Evolutionary conservation across 2,113 vertebrate species (phyloP).

Genomic region (Gallinago paraguaiae): DNA sequence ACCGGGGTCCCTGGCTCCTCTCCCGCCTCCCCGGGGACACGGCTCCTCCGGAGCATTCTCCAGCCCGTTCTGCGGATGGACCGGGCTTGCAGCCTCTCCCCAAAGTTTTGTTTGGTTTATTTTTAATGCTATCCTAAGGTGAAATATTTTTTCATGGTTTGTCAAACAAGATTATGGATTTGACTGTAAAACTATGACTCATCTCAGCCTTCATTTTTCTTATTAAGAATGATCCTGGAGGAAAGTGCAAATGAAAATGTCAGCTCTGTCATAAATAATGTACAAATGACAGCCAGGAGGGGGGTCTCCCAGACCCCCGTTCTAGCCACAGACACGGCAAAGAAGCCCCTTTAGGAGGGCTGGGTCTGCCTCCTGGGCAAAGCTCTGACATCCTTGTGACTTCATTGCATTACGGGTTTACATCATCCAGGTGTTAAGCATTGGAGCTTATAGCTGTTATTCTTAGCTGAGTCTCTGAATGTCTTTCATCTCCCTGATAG

Average conservation of each 20-base stretch:
- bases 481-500: neutral
- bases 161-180: constrained; percentile 47
- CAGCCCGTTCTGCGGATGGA: neutral
- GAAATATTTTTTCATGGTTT: constrained; percentile 54
- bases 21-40: neutral
- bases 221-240: constrained; percentile 59
- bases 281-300: constrained; percentile 69
- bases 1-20: neutral
- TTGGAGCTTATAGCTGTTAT: neutral
- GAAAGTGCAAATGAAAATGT: constrained; percentile 80
- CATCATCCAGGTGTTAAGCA: neutral
- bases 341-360: neutral
- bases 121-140: constrained; percentile 50
- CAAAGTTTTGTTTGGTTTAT: constrained; percentile 6
- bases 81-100: neutral
- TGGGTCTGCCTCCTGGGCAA: neutral
- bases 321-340: neutral
- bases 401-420: neutral
- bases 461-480: neutral
- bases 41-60: neutral
- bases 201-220: constrained; percentile 30
- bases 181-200: constrained; percentile 42
- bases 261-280: constrained; percentile 80
- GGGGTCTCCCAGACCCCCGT: neutral
- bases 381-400: neutral